Evolutionary conservation across 2,113 vertebrate species (phyloP), one percentile per base, ranked within the genome.

Genomic region (Lophius piscatorius): DNA sequence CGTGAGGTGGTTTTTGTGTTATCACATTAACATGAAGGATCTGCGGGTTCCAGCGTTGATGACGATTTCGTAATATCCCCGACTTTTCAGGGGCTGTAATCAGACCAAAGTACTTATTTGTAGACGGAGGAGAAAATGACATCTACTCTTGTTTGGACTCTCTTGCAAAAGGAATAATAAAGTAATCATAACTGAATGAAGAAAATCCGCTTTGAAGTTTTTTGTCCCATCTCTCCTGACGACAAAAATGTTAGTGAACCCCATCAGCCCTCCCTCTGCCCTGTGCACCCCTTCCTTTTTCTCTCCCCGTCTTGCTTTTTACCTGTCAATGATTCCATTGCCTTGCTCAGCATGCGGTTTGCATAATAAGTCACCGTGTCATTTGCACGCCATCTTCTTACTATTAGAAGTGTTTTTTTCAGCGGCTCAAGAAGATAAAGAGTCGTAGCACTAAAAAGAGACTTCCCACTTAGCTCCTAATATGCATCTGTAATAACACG

Each of bases 91-190:
- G n/a, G n/a, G n/a, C n/a, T n/a, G n/a, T n/a, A n/a, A 63, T 73
- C 49, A 62, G 57, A 78, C 58, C 62, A 77, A 70, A 59, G 62
- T 33, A 68, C 33, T 59, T 9, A 78, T 80, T 83, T 80, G 50
- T 57, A 72, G 70, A 74, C 47, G 54, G 33, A 65, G 39, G 34
- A 48, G 42, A 74, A 78, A 45, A 74, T 50, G 54, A 63, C 51
- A 61, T 60, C 40, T 23, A 11, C 20, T 38, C 42, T 58, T 34
- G 46, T 54, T 41, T n/a, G 2, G 12, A 39, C 52, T 60, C 22
- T 40, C 58, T 51, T 72, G 84, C 50, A 74, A 83, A 83, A 67
- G 40, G 70, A 85, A 81, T 73, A 66, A 59, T 66, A 68, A 44
- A 78, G 45, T 22, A 50, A 58, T 23, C 49, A 62, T 64, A 69